Evolutionary conservation across 2,888 invertebrate species (phyloP).

Genomic region (Torymus auratus): DNA sequence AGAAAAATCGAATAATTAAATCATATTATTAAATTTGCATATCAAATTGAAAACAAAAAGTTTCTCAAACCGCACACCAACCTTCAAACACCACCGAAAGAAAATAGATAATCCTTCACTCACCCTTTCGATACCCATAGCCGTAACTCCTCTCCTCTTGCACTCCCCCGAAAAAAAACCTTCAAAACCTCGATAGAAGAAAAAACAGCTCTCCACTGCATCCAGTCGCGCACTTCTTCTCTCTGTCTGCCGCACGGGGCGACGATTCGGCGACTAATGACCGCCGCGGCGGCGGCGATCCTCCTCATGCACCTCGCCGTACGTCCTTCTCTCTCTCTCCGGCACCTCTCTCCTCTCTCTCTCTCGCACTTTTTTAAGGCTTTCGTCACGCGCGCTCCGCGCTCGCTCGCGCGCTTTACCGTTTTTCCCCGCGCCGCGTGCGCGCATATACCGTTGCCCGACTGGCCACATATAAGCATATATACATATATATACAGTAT

Average conservation of each 20-base stretch:
- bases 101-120: neutral
- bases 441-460: neutral
- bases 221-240: too few relatives aligned
- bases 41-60: too few relatives aligned
- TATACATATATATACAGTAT: too few relatives aligned
- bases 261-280: constrained; percentile 52
- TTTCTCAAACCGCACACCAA: too few relatives aligned
- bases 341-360: neutral
- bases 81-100: too few relatives aligned
- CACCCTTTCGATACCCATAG: constrained; percentile 43
- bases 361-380: constrained; percentile 9
- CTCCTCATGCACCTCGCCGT: constrained; percentile 14
- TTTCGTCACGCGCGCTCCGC: constrained; percentile 50
- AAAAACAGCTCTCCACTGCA: neutral
- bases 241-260: constrained; percentile 1
- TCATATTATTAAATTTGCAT: too few relatives aligned
- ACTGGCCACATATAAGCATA: too few relatives aligned
- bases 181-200: neutral
- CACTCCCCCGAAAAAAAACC: neutral
- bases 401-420: constrained; percentile 47
- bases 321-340: constrained; percentile 17
- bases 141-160: neutral
- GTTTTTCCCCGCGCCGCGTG: constrained; percentile 43
- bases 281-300: constrained; percentile 23
- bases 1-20: too few relatives aligned